Conservation (phyloP, 2,113 vertebrate species). For the Dasyornis broadbenti region DNA sequence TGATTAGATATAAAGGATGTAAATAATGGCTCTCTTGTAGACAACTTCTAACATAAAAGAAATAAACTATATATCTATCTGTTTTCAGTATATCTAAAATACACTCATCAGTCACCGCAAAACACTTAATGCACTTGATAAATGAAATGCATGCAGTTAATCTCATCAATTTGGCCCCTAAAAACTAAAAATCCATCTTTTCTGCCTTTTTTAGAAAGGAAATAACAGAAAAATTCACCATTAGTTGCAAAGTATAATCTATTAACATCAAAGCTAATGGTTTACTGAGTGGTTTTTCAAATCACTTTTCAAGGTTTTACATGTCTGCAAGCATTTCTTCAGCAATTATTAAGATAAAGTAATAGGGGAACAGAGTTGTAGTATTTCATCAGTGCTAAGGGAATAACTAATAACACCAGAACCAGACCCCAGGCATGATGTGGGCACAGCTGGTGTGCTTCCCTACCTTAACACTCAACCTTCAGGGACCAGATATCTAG, state of each 20-base stretch:
- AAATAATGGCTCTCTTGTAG: constrained; percentile 50
- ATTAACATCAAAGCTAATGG: constrained; percentile 33
- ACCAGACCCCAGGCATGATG: not conserved
- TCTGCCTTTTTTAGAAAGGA: not conserved
- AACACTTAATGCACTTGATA: constrained; percentile 58
- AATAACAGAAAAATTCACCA: constrained; percentile 6
- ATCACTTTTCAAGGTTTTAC: not conserved
- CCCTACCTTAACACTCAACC: not conserved
- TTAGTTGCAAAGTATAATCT: not conserved
- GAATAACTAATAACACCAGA: not conserved
- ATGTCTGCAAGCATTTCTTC: constrained; percentile 38
- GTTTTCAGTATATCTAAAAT: constrained; percentile 51
- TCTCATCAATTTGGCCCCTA: constrained; percentile 8
- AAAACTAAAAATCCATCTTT: constrained; percentile 33
- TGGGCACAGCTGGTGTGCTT: not conserved
- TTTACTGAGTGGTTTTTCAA: not conserved
- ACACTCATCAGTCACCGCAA: constrained; percentile 45
- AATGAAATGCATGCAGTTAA: constrained; percentile 29
- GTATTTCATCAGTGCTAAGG: not conserved
- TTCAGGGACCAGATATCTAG: not conserved
- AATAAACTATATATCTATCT: constrained; percentile 53
- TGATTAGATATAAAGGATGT: constrained; percentile 59
- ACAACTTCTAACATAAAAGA: constrained; percentile 51
- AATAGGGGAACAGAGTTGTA: not conserved
- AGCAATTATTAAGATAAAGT: constrained; percentile 38